Conservation (phyloP, 2,797 vertebrate species). For the Anableps anableps region DNA sequence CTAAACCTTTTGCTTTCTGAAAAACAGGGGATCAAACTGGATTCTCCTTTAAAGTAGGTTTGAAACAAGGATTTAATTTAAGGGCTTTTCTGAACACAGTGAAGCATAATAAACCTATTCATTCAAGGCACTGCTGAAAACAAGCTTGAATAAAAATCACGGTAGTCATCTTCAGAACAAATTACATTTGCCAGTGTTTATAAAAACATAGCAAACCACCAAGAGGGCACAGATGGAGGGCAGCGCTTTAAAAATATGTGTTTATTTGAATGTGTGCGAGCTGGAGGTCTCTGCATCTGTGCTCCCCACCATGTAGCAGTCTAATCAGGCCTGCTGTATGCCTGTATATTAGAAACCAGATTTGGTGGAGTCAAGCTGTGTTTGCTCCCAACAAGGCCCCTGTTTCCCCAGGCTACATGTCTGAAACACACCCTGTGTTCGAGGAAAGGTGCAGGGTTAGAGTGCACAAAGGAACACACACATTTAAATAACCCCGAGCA, state of each 20-base stretch:
- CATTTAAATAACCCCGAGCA: slow-evolving; percentile 17
- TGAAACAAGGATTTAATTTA: not conserved
- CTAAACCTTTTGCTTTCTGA: not conserved
- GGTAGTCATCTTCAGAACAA: slow-evolving; percentile 9
- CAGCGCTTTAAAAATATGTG: slow-evolving; percentile 33
- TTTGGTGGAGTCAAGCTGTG: slow-evolving; percentile 77
- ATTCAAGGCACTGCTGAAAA: not conserved
- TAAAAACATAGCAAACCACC: slow-evolving; percentile 50
- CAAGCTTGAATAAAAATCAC: not conserved
- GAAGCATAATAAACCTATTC: not conserved
- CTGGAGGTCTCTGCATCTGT: slow-evolving; percentile 28
- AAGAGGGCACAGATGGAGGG: slow-evolving; percentile 40
- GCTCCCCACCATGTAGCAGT: slow-evolving; percentile 77
- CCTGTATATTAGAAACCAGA: slow-evolving; percentile 75
- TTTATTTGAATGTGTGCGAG: slow-evolving; percentile 44
- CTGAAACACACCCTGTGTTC: slow-evolving; percentile 66
- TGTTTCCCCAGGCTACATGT: slow-evolving; percentile 76
- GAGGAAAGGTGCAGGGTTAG: slow-evolving; percentile 16
- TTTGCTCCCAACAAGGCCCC: slow-evolving; percentile 69
- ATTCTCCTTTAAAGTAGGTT: not conserved
- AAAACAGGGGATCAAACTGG: not conserved
- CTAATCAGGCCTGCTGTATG: slow-evolving; percentile 80
- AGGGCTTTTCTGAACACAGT: not conserved
- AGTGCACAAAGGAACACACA: slow-evolving; percentile 12
- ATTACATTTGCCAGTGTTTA: slow-evolving; percentile 49